Evolutionary conservation across 2,113 vertebrate species (phyloP), one percentile per base, ranked within the genome.

Genomic region (Hassar affinis): DNA sequence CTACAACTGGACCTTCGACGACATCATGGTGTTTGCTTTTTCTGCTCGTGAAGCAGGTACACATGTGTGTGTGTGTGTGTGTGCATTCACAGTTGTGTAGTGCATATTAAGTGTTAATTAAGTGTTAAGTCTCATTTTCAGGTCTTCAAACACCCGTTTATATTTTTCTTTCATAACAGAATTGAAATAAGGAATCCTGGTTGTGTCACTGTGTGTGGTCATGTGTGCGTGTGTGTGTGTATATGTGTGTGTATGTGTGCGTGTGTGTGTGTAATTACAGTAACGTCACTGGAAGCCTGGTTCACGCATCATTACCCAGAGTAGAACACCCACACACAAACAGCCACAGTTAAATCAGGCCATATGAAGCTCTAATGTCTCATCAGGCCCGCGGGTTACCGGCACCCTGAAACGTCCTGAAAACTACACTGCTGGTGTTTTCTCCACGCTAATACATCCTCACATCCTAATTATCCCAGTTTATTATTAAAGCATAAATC

Each of bases 1-100:
- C 92, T 99, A 98, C 92, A 96, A 96, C 86, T 98, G 97, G 98
- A 95, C 95, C 12, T 99, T 98, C 17, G 98, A 99, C 77, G 98
- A 99, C 90, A 99, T 99, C 92, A 99, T 99, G 88, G 96, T 97
- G 86, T 98, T 99, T 86, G 96, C 98, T 27, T 99, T 98, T 93
- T 98, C 97, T 1, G 95, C 96, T 54, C 95, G 96, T 68, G 94
- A 98, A 88, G 93, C 96, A 92, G 97, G 98, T 99, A 90, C 47
- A 54, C 17, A 17, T 81, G 20, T 66, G 79, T 85, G 71, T 77
- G 81, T 80, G 71, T 80, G 61, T 85, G 84, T 54, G 27, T 54
- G 47, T 78, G 57, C 27, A n/a, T 54, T 74, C 6, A 20, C 6
- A 6, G 52, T 6, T 77, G 81, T 64, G 11, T 75, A 15, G 30